Percentiles rank a stretch among this genome's conserved stretches.
Conservation (phyloP, 2,797 vertebrate genomes). For the Zenarchopterus dispar region DNA sequence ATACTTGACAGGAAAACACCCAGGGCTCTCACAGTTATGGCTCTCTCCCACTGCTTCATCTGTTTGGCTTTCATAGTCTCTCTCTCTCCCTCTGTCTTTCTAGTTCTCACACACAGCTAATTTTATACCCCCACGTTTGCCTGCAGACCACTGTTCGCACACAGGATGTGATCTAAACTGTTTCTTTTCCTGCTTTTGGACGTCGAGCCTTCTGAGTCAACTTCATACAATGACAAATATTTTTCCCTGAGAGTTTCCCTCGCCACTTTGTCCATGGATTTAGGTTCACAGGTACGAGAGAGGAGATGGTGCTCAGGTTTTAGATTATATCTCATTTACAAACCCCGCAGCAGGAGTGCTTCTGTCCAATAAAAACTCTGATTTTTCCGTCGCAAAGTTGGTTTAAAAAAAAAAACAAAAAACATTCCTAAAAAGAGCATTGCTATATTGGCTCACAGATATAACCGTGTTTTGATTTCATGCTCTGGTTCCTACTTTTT, state of each 20-base stretch:
- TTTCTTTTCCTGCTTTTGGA: slow-evolving; percentile 70
- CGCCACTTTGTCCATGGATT: slow-evolving; percentile 18
- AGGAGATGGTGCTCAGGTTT: neutral
- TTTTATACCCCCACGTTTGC: slow-evolving; percentile 55
- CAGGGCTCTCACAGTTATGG: slow-evolving; percentile 19
- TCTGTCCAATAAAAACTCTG: too few relatives aligned
- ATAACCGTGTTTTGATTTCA: slow-evolving; percentile 36
- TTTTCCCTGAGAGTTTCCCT: slow-evolving; percentile 8
- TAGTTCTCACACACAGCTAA: slow-evolving; percentile 67
- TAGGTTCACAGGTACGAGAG: slow-evolving; percentile 1
- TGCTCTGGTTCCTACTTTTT: slow-evolving; percentile 27
- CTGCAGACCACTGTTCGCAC: slow-evolving; percentile 48
- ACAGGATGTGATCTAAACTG: slow-evolving; percentile 75
- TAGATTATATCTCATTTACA: neutral
- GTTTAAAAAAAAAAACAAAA: neutral
- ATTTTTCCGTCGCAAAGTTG: too few relatives aligned
- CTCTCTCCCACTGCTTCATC: slow-evolving; percentile 1
- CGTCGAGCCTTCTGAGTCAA: slow-evolving; percentile 51
- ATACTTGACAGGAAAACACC: slow-evolving; percentile 38
- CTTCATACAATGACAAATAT: slow-evolving; percentile 47
- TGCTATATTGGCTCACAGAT: slow-evolving; percentile 14
- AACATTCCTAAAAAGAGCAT: slow-evolving; percentile 4
- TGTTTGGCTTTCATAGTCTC: slow-evolving; percentile 4
- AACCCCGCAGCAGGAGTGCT: too few relatives aligned
- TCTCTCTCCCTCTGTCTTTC: slow-evolving; percentile 3